Evolutionary conservation across 1,140 invertebrate species (phyloP).

Genomic region (Pseudomyrmex cubaensis): DNA sequence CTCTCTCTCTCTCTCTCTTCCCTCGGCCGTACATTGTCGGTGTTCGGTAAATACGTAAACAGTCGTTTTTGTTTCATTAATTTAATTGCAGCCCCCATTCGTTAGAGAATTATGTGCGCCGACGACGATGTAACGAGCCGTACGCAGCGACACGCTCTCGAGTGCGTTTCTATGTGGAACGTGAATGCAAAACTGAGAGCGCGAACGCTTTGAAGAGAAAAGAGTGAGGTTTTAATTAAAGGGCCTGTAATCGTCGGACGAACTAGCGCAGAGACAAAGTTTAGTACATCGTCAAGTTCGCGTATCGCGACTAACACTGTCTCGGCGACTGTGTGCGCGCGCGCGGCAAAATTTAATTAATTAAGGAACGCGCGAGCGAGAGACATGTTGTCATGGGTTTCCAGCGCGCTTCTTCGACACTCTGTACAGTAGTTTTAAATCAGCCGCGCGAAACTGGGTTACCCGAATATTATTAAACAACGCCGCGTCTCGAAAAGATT

Average conservation of each 20-base stretch:
- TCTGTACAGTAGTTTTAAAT: slow-evolving; percentile 21
- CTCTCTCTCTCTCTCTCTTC: neutral
- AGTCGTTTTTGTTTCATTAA: slow-evolving; percentile 50
- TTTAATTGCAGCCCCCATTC: slow-evolving; percentile 48
- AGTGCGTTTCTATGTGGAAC: slow-evolving; percentile 6
- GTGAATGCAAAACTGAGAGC: slow-evolving; percentile 16
- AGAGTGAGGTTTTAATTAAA: slow-evolving; percentile 59
- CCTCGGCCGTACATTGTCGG: neutral
- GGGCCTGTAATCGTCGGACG: slow-evolving; percentile 43
- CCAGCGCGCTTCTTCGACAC: slow-evolving; percentile 25
- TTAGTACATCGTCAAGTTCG: slow-evolving; percentile 51
- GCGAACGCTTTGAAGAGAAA: slow-evolving; percentile 33
- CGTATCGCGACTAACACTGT: slow-evolving; percentile 55
- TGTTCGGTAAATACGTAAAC: slow-evolving; percentile 26
- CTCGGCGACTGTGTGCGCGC: slow-evolving; percentile 7
- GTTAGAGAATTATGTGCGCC: slow-evolving; percentile 45
- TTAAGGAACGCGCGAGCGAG: slow-evolving; percentile 41
- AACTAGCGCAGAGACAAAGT: slow-evolving; percentile 52
- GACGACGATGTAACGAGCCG: slow-evolving; percentile 34
- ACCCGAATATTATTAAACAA: slow-evolving; percentile 59
- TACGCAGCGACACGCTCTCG: slow-evolving; percentile 32
- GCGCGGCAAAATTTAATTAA: slow-evolving; percentile 42
- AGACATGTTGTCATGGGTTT: slow-evolving; percentile 40
- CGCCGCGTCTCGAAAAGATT: slow-evolving; percentile 45
- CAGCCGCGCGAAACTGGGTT: slow-evolving; percentile 44